Conservation (phyloP, 2,888 invertebrate species). For the Drosophila anomalata region DNA sequence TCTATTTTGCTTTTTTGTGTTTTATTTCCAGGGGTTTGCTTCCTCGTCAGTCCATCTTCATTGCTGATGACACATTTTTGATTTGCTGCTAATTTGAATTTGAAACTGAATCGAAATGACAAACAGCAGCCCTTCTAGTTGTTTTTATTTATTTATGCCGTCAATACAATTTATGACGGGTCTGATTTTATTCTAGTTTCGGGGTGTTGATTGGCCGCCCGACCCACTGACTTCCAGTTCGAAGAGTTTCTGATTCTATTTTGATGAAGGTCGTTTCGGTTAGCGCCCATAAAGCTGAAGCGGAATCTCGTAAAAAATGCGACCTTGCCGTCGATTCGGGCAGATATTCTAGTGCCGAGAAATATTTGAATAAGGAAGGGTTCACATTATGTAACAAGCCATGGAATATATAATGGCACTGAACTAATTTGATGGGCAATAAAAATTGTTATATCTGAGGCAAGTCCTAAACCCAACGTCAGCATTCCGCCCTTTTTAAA, state of each 20-base stretch:
- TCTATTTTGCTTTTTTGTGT: background rate
- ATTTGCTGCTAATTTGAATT: slow-evolving; percentile 68
- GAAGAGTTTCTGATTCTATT: slow-evolving; percentile 59
- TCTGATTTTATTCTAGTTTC: slow-evolving; percentile 35
- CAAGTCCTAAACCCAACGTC: background rate
- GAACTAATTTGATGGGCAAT: background rate
- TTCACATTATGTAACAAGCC: slow-evolving; percentile 13
- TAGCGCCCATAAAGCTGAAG: slow-evolving; percentile 45
- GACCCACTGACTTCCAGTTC: slow-evolving; percentile 75
- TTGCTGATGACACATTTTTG: slow-evolving; percentile 52
- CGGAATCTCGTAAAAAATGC: slow-evolving; percentile 24
- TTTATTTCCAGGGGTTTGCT: background rate
- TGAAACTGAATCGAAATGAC: slow-evolving; percentile 44
- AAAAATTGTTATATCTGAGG: background rate
- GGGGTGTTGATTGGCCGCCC: slow-evolving; percentile 56
- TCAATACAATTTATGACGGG: slow-evolving; percentile 29
- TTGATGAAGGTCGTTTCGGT: slow-evolving; percentile 74
- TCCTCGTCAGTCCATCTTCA: slow-evolving; percentile 34
- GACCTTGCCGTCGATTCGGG: slow-evolving; percentile 40
- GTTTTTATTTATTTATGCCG: slow-evolving; percentile 67
- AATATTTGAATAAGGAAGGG: slow-evolving; percentile 5
- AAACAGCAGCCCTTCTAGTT: slow-evolving; percentile 54
- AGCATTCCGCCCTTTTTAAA: background rate
- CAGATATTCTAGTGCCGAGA: slow-evolving; percentile 11
- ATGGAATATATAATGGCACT: background rate